Evolutionary conservation across 2,113 vertebrate genomes (phyloP).

Genomic region (Coregonus clupeaformis): DNA sequence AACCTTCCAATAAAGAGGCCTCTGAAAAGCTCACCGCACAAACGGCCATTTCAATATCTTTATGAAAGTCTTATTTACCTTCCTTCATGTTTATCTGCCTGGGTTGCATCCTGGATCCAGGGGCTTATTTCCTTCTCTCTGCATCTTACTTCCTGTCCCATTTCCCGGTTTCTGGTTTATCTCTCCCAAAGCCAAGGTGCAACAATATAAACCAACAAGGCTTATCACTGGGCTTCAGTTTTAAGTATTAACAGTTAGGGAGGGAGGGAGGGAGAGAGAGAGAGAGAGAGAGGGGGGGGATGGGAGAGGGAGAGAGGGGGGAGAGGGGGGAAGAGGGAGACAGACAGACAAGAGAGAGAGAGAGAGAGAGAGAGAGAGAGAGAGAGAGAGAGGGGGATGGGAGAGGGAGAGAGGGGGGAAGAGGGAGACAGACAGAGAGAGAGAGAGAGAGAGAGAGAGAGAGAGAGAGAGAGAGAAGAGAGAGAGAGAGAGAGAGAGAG

Average conservation of each 20-base stretch:
- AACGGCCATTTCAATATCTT: constrained; percentile 31
- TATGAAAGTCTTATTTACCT: constrained; percentile 27
- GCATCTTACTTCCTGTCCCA: no score
- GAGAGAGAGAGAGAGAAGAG: background rate
- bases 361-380: no score
- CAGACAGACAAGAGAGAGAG: no score
- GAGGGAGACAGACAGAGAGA: no score
- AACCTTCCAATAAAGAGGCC: constrained; percentile 21
- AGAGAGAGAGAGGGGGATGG: constrained; percentile 14
- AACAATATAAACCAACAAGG: constrained; percentile 36
- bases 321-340: no score
- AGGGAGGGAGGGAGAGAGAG: background rate
- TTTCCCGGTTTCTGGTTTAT: constrained; percentile 26
- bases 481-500: background rate
- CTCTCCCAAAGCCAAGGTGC: constrained; percentile 49
- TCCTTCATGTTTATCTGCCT: constrained; percentile 50
- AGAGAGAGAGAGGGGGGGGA: no score
- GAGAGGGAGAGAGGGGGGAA: no score
- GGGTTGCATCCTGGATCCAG: constrained; percentile 26
- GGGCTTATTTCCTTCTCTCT: constrained; percentile 26
- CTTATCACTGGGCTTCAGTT: constrained; percentile 49
- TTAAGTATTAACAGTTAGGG: constrained; percentile 50
- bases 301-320: no score
- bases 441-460: constrained; percentile 5
- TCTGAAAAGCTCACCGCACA: background rate